A percentile compares a stretch with the other conserved stretches of the same genome.
Conservation (phyloP, 2,888 invertebrate genomes). For the Gibbula magus region DNA sequence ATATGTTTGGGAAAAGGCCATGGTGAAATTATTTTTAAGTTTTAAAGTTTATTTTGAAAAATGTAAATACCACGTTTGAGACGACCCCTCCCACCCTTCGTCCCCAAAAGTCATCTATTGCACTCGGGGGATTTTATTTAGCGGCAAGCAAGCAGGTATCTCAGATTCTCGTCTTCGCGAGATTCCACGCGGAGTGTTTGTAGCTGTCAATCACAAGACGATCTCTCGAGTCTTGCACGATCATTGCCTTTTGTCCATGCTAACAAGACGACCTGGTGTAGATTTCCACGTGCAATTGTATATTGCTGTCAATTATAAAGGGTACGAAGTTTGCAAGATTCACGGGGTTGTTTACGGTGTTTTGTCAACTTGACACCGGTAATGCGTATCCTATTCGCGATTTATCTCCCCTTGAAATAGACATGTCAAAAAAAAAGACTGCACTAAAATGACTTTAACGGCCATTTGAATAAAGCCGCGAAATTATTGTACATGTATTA, state of each 20-base stretch:
- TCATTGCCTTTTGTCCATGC: not conserved
- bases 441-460: too few species aligned
- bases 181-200: slow-evolving; percentile 1
- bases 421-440: too few species aligned
- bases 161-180: not conserved
- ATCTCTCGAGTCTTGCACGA: not conserved
- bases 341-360: too few species aligned
- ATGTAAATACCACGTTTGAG: not conserved
- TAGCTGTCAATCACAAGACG: slow-evolving; percentile 10
- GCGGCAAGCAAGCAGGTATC: not conserved
- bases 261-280: slow-evolving; percentile 15
- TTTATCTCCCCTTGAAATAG: too few species aligned
- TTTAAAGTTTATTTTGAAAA: too few species aligned
- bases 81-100: not conserved
- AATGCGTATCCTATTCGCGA: too few species aligned
- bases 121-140: not conserved
- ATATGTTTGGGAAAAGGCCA: too few species aligned
- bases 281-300: slow-evolving; percentile 18
- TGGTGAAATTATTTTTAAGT: too few species aligned
- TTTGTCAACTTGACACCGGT: too few species aligned
- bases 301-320: not conserved
- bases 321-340: too few species aligned
- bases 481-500: too few species aligned
- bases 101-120: not conserved
- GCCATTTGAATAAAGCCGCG: too few species aligned